Evolutionary conservation across 1,140 invertebrate species (phyloP), one percentile per base, ranked within the genome.

Genomic region (Brachionus plicatilis): DNA sequence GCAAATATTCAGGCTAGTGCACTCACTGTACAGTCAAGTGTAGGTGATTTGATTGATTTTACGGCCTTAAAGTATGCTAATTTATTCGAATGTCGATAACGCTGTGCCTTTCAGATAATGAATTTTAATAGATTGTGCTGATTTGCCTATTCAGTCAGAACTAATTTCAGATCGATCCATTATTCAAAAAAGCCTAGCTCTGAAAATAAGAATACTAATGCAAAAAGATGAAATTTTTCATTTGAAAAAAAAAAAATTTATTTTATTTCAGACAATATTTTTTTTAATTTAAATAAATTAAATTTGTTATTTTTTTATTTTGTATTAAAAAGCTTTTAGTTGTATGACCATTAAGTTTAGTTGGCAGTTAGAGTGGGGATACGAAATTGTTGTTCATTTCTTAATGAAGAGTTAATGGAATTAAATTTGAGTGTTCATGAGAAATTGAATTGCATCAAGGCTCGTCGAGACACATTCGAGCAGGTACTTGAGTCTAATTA

Each of bases 21-120:
- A 72, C 33, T 72, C 20, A 72, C 33, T 72, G 37, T 72, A 72
- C 68, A 72, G 37, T 72, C 68, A 45, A 72, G 68, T 72, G 68
- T 17, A 41, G 37, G 68, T 72, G 33, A 43, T 41, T 72, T 68
- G 27, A 33, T 68, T 68, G 33, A 68, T 33, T 68, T 68, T 68
- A 33, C 33, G 29, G 41, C 33, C 41, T 72, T 43, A 43, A 68
- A 68, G 33, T 72, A 72, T 72, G 68, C 68, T 43, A 72, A 72
- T 72, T 72, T 72, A 72, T 72, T 72, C 68, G 17, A 43, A 43
- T 43, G 66, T 68, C 66, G 33, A 68, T 29, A 68, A 68, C 27
- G 33, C 60, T 53, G 17, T 53, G 47, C 53, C 53, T 60, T 60
- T 60, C 53, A 60, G 53, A 60, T 60, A 60, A 24, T 60, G 53